These are phyloP conservation scores for Tetragonisca angustula DNA, from an alignment of 2,888 invertebrate genomes.

Conservation along the genomic window DNA sequence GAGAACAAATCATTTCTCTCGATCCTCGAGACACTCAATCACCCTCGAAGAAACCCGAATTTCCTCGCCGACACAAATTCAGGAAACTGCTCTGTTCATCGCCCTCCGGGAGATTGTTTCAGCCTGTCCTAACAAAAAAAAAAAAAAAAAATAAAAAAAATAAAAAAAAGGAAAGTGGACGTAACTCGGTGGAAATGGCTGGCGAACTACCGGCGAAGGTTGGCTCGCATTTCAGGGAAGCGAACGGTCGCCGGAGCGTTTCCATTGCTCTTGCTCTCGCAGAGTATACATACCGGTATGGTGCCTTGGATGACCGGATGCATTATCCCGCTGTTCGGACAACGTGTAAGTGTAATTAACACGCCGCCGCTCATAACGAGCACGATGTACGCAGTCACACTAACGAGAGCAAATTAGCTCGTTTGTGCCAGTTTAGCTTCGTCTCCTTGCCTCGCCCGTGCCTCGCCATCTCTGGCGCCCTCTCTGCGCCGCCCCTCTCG, in stretches of 20 bases:
- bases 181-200: conserved; percentile 6
- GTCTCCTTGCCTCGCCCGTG: conserved; percentile 66
- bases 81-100: not conserved
- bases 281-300: conserved; percentile 47
- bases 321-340: conserved; percentile 78
- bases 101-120: not conserved
- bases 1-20: too few species aligned
- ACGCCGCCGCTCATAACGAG: conserved; percentile 75
- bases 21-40: not conserved
- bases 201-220: conserved; percentile 10
- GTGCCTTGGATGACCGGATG: conserved; percentile 71
- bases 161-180: not conserved
- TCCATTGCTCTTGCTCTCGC: conserved; percentile 49
- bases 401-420: conserved; percentile 80
- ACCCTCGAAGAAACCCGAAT: not conserved
- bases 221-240: conserved; percentile 39
- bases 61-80: not conserved
- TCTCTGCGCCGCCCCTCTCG: conserved; percentile 49
- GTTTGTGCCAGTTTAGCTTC: conserved; percentile 75
- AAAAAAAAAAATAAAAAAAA: too few species aligned
- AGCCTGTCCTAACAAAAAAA: too few species aligned
- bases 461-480: conserved; percentile 48
- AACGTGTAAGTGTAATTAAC: conserved; percentile 79
- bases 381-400: conserved; percentile 73
- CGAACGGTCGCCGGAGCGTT: conserved; percentile 29